Conservation (phyloP, 2,888 invertebrate genomes). For the Hyposoter dolosus region DNA sequence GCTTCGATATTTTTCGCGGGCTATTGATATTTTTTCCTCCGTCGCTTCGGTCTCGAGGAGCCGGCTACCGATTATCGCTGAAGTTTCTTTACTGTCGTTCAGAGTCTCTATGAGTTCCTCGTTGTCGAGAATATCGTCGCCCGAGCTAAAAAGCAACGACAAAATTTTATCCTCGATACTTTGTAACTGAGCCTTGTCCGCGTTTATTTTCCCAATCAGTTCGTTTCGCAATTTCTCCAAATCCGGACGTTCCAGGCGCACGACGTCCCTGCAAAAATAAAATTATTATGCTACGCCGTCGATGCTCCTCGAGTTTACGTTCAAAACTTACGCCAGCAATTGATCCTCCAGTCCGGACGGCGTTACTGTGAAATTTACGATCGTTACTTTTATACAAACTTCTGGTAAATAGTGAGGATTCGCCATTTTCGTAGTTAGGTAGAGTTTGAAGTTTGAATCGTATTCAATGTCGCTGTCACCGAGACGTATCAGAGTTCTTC, state of each 20-base stretch:
- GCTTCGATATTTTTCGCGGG: constrained; percentile 93
- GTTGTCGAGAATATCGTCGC: constrained; percentile 97
- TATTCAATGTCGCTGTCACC: constrained; percentile 97
- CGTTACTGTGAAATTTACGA: constrained; percentile 97
- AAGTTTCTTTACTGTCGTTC: constrained; percentile 96
- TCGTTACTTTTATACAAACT: constrained; percentile 95
- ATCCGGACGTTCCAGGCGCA: constrained; percentile 95
- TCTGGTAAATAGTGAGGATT: constrained; percentile 98
- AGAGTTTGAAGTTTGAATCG: constrained; percentile 93
- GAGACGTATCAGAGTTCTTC: constrained; percentile 92
- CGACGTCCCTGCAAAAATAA: constrained; percentile 89
- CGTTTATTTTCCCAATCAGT: constrained; percentile 93
- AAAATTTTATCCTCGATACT: constrained; percentile 96
- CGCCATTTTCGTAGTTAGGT: constrained; percentile 95
- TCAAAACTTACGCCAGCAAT: constrained; percentile 91
- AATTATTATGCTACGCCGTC: too few relatives aligned
- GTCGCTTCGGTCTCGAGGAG: constrained; percentile 94
- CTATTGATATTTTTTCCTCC: constrained; percentile 93
- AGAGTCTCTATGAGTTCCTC: constrained; percentile 96
- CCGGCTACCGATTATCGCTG: constrained; percentile 95
- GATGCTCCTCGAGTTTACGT: not conserved
- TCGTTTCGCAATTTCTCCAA: constrained; percentile 93
- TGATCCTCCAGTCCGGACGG: constrained; percentile 96
- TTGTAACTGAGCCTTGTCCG: constrained; percentile 93
- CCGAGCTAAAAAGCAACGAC: constrained; percentile 91